phyloP scores from a whole-genome alignment of 2,888 invertebrate genomes.

The Sesia bembeciformis region DNA sequence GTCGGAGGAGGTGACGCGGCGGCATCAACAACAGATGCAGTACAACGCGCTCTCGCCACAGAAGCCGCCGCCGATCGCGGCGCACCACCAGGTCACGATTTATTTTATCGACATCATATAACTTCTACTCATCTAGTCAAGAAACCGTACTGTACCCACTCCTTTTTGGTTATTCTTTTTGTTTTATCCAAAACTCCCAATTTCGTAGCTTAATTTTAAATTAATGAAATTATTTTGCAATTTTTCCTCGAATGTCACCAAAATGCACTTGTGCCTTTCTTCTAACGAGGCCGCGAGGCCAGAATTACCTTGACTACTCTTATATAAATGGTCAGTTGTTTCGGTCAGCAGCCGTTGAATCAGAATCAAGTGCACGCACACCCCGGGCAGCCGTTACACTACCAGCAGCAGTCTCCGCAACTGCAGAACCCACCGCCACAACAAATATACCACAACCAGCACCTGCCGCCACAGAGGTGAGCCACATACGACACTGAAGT shows the following conservation, averaged over 20 bases:
- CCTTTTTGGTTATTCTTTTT: too few species aligned
- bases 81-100: not conserved
- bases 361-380: conserved; percentile 35
- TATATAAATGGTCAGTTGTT: not conserved
- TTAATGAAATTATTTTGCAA: too few species aligned
- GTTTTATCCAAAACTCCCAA: too few species aligned
- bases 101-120: not conserved
- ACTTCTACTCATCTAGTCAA: too few species aligned
- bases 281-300: too few species aligned
- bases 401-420: conserved; percentile 9
- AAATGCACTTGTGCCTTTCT: too few species aligned
- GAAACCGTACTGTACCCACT: too few species aligned
- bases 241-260: too few species aligned
- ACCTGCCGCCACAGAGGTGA: conserved; percentile 34
- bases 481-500: not conserved
- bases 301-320: too few species aligned
- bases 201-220: too few species aligned
- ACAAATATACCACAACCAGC: conserved; percentile 31
- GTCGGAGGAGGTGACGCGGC: conserved; percentile 84
- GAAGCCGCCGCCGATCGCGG: not conserved
- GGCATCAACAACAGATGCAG: conserved; percentile 54
- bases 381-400: conserved; percentile 58
- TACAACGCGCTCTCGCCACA: not conserved
- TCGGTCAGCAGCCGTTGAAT: conserved; percentile 2
- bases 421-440: conserved; percentile 10